Evolutionary conservation across 2,888 invertebrate genomes (phyloP).

Genomic region (Platycnemis pennipes): DNA sequence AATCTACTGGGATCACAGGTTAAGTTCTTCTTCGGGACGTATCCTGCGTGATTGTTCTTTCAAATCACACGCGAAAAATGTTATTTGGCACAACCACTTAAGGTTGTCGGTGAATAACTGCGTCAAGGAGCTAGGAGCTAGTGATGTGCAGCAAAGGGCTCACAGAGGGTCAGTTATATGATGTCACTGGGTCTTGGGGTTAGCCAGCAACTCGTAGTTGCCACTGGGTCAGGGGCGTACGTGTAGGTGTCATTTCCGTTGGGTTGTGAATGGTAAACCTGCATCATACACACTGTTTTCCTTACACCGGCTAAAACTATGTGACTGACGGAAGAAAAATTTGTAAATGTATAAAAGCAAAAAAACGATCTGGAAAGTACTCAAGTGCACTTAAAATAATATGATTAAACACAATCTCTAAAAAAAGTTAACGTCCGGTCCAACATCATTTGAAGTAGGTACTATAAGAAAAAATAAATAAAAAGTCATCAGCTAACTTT

Average conservation of each 20-base stretch:
- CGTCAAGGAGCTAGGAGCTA: not conserved
- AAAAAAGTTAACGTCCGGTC: too few species aligned
- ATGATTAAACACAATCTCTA: too few species aligned
- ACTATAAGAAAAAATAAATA: too few species aligned
- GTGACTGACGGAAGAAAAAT: too few species aligned
- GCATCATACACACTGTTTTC: too few species aligned
- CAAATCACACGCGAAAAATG: not conserved
- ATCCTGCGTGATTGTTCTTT: not conserved
- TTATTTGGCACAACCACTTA: not conserved
- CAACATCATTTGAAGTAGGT: too few species aligned
- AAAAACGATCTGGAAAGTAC: too few species aligned
- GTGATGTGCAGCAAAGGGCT: not conserved
- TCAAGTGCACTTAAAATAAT: too few species aligned
- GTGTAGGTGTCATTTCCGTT: not conserved
- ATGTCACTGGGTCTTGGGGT: slow-evolving; percentile 32
- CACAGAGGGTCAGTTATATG: not conserved
- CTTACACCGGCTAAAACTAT: too few species aligned
- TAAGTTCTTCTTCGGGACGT: not conserved
- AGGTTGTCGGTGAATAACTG: not conserved
- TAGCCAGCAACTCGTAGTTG: not conserved
- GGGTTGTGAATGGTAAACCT: not conserved
- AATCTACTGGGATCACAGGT: too few species aligned
- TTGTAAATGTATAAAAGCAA: too few species aligned
- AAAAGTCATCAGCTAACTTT: too few species aligned
- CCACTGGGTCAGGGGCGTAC: not conserved